Conservation (phyloP, 2,888 invertebrate genomes). For the Osmoderma eremita region DNA sequence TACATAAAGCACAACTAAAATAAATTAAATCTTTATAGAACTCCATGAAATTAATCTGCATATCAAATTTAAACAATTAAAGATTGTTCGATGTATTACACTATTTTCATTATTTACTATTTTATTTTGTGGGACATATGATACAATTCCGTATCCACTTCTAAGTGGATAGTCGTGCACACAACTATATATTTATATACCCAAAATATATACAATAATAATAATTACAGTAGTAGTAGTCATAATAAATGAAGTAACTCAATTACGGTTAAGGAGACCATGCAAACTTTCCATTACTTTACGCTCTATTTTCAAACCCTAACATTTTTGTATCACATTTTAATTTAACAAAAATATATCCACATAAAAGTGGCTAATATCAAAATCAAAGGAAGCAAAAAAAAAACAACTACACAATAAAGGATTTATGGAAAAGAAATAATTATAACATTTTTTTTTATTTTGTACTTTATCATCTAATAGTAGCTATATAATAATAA, state of each 20-base stretch:
- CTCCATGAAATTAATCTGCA: too few species aligned
- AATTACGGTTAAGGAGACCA: neutral
- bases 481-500: constrained; percentile 44
- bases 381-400: constrained; percentile 11
- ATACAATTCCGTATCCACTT: constrained; percentile 30
- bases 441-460: constrained; percentile 41
- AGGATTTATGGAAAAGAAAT: constrained; percentile 25
- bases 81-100: too few species aligned
- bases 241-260: constrained; percentile 9
- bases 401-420: constrained; percentile 31
- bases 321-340: constrained; percentile 8
- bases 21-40: too few species aligned
- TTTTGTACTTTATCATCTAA: constrained; percentile 47
- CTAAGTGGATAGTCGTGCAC: constrained; percentile 32
- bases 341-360: constrained; percentile 12
- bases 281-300: neutral
- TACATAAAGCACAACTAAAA: too few species aligned
- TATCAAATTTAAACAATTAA: too few species aligned
- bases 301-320: constrained; percentile 1
- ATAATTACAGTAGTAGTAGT: constrained; percentile 5
- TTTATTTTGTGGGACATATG: constrained; percentile 9
- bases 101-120: neutral
- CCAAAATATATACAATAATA: constrained; percentile 34
- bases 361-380: constrained; percentile 33
- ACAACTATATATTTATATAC: constrained; percentile 17